A percentile compares a stretch with the other conserved stretches of the same genome.
These are phyloP conservation scores for Podiceps cristatus DNA, from an alignment of 2,113 vertebrate genomes.

Conservation along the genomic window DNA sequence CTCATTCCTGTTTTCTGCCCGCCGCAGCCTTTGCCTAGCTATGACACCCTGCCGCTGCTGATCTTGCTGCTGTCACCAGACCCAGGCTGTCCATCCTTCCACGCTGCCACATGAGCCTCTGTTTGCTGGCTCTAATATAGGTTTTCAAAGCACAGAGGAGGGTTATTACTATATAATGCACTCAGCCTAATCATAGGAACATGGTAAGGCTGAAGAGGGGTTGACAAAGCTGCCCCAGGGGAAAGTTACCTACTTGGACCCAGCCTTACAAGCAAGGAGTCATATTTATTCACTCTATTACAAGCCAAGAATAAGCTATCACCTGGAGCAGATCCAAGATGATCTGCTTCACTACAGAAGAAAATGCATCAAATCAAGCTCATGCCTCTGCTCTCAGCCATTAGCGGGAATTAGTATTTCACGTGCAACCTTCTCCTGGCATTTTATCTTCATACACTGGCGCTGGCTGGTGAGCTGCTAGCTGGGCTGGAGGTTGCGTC, in stretches of 20 bases:
- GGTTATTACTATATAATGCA: background rate
- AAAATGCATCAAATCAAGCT: conserved; percentile 11
- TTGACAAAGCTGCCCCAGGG: background rate
- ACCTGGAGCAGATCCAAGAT: conserved; percentile 18
- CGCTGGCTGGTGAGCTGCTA: background rate
- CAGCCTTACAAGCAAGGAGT: background rate
- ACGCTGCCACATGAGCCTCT: fast-evolving
- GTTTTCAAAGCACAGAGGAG: background rate
- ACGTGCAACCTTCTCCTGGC: background rate
- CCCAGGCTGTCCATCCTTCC: background rate
- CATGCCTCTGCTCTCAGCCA: background rate
- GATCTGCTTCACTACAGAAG: background rate
- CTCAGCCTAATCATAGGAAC: background rate
- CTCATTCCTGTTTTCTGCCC: background rate
- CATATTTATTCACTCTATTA: background rate
- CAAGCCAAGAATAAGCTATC: conserved; percentile 3
- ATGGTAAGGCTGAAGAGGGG: background rate
- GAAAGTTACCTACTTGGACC: background rate
- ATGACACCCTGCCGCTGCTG: background rate
- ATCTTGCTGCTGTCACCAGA: background rate
- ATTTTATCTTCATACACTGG: background rate
- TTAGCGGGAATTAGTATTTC: background rate
- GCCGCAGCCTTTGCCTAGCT: background rate
- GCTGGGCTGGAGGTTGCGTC: background rate
- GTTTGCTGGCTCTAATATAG: background rate